Percentiles rank a stretch among this genome's conserved stretches.
These are phyloP conservation scores for Marmota flaviventris DNA, from an alignment of 2,113 vertebrate genomes.

Conservation along the genomic window DNA sequence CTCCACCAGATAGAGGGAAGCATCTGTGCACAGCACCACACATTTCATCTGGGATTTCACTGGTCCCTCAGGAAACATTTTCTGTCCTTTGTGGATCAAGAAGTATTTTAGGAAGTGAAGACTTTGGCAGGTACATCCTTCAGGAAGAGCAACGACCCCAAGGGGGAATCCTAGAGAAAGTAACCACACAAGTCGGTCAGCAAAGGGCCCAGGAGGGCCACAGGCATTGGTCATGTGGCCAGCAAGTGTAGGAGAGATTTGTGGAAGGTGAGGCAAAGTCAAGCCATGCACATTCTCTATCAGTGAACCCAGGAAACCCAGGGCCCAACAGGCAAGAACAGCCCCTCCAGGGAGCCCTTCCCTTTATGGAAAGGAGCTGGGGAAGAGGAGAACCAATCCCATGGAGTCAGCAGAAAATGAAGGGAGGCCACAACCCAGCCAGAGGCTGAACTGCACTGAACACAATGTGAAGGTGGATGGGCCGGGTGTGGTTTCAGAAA, in stretches of 20 bases:
- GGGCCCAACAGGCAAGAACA: neutral
- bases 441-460: neutral
- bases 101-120: slow-evolving; percentile 88
- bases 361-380: neutral
- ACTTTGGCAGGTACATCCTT: slow-evolving; percentile 84
- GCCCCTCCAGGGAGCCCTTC: no score
- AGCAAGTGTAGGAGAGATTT: neutral
- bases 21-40: slow-evolving; percentile 88
- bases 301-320: neutral
- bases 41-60: slow-evolving; percentile 82
- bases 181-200: neutral
- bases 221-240: neutral
- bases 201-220: neutral
- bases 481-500: neutral
- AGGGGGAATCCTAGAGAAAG: slow-evolving; percentile 88
- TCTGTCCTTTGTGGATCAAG: slow-evolving; percentile 51
- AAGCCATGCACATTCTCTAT: neutral
- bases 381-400: no score
- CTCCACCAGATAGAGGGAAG: slow-evolving; percentile 88
- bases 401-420: neutral
- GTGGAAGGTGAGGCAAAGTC: neutral
- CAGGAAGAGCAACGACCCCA: slow-evolving; percentile 86
- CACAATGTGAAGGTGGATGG: rapidly evolving
- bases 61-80: neutral
- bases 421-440: neutral